phyloP scores from a whole-genome alignment of 2,113 vertebrate genomes.

The Corythoichthys haematopterus region DNA sequence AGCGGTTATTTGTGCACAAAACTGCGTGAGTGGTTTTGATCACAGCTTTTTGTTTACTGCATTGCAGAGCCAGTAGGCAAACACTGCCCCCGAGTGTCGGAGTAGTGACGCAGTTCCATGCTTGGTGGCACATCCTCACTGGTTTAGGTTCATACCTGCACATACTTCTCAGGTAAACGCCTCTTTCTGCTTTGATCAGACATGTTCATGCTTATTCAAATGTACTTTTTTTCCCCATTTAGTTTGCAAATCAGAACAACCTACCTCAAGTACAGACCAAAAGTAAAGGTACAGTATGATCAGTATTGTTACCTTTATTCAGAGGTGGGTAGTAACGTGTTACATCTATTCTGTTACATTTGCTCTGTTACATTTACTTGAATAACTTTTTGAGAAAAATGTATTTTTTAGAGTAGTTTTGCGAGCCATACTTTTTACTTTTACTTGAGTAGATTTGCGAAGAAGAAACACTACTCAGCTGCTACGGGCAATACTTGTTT shows the following conservation, averaged over 20 bases:
- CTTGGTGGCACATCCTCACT: conserved; percentile 98
- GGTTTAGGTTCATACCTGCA: conserved; percentile 96
- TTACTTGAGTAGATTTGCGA: too few relatives aligned
- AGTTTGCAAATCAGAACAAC: conserved; percentile 94
- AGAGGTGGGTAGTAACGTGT: too few relatives aligned
- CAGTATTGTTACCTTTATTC: background rate
- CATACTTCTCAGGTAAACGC: conserved; percentile 86
- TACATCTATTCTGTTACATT: too few relatives aligned
- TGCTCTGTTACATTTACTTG: too few relatives aligned
- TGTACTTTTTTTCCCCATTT: background rate
- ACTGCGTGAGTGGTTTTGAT: too few relatives aligned
- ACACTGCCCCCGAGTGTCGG: conserved; percentile 80
- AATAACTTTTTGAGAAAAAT: too few relatives aligned
- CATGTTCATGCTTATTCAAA: background rate
- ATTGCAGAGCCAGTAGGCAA: conserved; percentile 77
- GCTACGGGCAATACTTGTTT: too few relatives aligned
- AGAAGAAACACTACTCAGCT: too few relatives aligned
- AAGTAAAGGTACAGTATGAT: conserved; percentile 92
- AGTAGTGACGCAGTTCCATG: conserved; percentile 91
- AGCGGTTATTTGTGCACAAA: too few relatives aligned
- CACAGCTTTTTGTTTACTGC: background rate
- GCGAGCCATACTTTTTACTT: too few relatives aligned
- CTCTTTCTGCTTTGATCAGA: background rate
- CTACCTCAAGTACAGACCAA: conserved; percentile 90
- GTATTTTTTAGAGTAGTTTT: too few relatives aligned